Evolutionary conservation across 2,113 vertebrate species (phyloP).

Genomic region (Pristiophorus japonicus): DNA sequence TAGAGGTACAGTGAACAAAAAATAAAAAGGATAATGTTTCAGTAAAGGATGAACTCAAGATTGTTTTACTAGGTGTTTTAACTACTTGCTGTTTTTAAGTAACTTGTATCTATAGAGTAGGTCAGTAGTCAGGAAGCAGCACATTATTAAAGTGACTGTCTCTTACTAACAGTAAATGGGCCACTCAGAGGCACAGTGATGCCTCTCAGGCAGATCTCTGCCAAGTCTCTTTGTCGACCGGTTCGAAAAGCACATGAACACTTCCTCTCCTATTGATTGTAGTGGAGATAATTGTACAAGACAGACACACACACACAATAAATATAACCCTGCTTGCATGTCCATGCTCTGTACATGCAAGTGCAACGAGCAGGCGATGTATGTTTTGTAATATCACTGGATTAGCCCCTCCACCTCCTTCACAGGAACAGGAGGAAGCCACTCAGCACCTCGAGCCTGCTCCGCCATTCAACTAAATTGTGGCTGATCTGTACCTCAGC

Average conservation of each 20-base stretch:
- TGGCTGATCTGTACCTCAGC: background rate
- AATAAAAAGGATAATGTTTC: constrained; percentile 51
- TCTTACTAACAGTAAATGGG: constrained; percentile 61
- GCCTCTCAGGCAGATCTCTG: constrained; percentile 27
- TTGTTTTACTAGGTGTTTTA: constrained; percentile 69
- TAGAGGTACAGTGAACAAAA: constrained; percentile 41
- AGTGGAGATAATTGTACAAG: background rate
- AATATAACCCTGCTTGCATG: background rate
- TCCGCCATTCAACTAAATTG: background rate
- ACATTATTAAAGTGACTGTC: constrained; percentile 74
- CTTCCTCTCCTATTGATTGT: background rate
- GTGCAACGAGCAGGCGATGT: background rate
- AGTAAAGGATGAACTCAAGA: constrained; percentile 57
- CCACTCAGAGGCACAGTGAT: constrained; percentile 55
- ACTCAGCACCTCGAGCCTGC: background rate
- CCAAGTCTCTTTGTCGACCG: background rate
- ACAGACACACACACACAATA: too few relatives aligned
- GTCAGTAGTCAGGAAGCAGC: constrained; percentile 69
- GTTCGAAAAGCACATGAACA: background rate
- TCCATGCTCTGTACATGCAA: background rate
- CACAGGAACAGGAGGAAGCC: background rate
- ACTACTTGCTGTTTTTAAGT: constrained; percentile 70
- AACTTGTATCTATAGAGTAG: constrained; percentile 78
- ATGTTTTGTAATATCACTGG: background rate
- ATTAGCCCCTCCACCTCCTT: background rate